Evolutionary conservation across 1,140 invertebrate genomes (phyloP), one percentile per base, ranked within the genome.

Genomic region (Bombus confusus): DNA sequence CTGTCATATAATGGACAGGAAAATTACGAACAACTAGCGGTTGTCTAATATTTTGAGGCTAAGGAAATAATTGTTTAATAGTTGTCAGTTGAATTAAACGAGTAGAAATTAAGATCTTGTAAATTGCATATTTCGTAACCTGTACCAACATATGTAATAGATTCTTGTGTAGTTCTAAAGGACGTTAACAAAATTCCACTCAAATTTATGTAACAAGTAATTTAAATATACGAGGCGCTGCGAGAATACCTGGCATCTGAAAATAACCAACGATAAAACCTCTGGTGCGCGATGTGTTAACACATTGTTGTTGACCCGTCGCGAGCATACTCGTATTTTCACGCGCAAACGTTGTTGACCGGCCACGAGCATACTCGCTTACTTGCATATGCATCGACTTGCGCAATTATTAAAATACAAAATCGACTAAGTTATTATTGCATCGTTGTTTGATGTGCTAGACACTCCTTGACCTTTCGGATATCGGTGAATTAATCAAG

Each of bases 401-500:
- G 1, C 34, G 66, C 34, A 10, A 68, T 37, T 37, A 37, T 68
- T 25, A 9, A 34, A 34, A 6, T 34, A 66, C 5, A 9, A 66
- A 66, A 34, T 66, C 3, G 9, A 34, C 18, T 0, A 22, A 10
- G 18, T 10, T 37, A 10, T 25, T 25, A 22, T 4, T n/a, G 1
- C 4, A 13, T 5, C 28, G 0, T 62, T 62, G 59, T 62, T 62
- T 0, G 59, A 62, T 1, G 10, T 2, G 28, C 3, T 12, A 0
- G 12, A n/a, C n/a, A 62, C 10, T 13, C 12, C 5, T 22, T 52
- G 47, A 47, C 15, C 15, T 47, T 47, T 47, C 47, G 15, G 47
- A 0, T 8, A 22, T 22, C 18, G 0, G 47, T 18, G 47, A 22
- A 8, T 22, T 0, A 0, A 52, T 52, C 47, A 0, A 22, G 2